These are phyloP conservation scores for Psettodes erumei DNA, from an alignment of 2,113 vertebrate species.

Conservation along the genomic window DNA sequence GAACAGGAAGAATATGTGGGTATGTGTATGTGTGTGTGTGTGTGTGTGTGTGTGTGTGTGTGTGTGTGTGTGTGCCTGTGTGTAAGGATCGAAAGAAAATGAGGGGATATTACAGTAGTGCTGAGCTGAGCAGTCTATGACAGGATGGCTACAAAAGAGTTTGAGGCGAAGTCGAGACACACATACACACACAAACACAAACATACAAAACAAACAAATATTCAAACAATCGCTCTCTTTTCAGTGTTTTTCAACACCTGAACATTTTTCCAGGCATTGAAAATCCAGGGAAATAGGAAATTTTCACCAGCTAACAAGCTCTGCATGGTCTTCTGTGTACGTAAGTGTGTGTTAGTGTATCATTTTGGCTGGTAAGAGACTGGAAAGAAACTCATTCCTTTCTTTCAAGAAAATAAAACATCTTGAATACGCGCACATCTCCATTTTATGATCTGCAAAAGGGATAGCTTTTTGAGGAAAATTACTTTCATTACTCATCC, in stretches of 20 bases:
- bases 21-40: slow-evolving; percentile 13
- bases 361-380: too few species aligned
- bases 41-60: slow-evolving; percentile 16
- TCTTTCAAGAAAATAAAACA: neutral
- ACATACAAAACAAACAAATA: neutral
- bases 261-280: slow-evolving; percentile 24
- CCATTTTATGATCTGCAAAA: slow-evolving; percentile 1
- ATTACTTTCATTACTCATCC: slow-evolving; percentile 37
- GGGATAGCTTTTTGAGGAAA: neutral
- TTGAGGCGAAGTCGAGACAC: slow-evolving; percentile 14
- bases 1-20: slow-evolving; percentile 29
- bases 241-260: slow-evolving; percentile 4
- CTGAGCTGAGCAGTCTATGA: slow-evolving; percentile 65
- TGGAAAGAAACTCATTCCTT: slow-evolving; percentile 22
- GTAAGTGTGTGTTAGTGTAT: neutral
- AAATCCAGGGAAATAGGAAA: slow-evolving; percentile 37
- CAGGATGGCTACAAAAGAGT: neutral
- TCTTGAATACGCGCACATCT: neutral
- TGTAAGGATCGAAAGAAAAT: slow-evolving; percentile 50
- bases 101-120: slow-evolving; percentile 64
- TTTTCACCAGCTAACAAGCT: slow-evolving; percentile 40
- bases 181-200: slow-evolving; percentile 5
- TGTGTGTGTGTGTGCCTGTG: neutral
- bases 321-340: neutral
- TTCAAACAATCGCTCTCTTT: neutral